These are phyloP conservation scores for Ploceus nigricollis DNA, from an alignment of 2,113 vertebrate species.

Conservation along the genomic window DNA sequence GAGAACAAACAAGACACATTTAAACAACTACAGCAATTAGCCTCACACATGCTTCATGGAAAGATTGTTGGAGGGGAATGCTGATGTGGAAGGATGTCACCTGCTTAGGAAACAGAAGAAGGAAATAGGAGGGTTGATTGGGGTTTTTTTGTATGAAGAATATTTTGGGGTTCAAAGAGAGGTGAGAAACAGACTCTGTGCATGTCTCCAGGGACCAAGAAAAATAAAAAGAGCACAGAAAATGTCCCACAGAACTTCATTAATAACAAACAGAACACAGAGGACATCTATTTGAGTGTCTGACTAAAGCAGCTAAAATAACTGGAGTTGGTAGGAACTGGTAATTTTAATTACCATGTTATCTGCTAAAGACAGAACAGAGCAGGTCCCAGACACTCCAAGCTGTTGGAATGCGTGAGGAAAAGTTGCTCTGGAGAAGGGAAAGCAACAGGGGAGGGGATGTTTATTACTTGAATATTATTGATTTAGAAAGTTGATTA, in stretches of 20 bases:
- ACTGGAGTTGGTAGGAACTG: not conserved
- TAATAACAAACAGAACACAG: not conserved
- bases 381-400: not conserved
- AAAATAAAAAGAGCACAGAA: not conserved
- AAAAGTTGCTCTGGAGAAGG: not conserved
- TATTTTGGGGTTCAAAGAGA: not conserved
- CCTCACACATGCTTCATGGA: not conserved
- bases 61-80: not conserved
- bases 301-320: not conserved
- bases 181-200: not conserved
- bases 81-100: not conserved
- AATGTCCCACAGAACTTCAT: not conserved
- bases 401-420: not conserved
- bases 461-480: constrained; percentile 7
- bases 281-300: not conserved
- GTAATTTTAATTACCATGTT: not conserved
- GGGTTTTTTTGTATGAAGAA: not conserved
- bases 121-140: not conserved
- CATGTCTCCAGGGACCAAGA: not conserved
- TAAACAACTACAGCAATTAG: not conserved
- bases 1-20: not conserved
- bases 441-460: not conserved
- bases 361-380: not conserved
- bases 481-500: constrained; percentile 12
- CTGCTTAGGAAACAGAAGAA: not conserved